A percentile compares a stretch with the other conserved stretches of the same genome.
Conservation (phyloP, 1,140 invertebrate species). For the Eumeta japonica region DNA sequence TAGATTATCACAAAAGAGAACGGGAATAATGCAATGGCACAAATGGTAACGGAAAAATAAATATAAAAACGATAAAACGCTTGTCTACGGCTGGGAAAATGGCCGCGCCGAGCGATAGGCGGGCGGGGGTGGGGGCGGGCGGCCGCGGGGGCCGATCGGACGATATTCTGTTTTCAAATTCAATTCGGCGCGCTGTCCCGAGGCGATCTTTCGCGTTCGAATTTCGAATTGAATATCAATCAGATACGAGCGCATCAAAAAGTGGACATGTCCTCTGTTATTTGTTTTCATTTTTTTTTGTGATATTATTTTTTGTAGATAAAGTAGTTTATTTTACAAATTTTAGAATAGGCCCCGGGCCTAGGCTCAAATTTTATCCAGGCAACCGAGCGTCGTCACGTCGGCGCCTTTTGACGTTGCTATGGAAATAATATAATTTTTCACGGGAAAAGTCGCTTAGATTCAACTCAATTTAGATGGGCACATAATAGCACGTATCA, state of each 20-base stretch:
- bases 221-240: conserved; percentile 54
- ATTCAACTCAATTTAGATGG: too few species aligned
- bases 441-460: too few species aligned
- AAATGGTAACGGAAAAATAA: conserved; percentile 47
- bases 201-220: conserved; percentile 46
- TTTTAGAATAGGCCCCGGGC: too few species aligned
- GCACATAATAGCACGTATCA: too few species aligned
- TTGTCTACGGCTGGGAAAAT: conserved; percentile 50
- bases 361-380: too few species aligned
- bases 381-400: too few species aligned
- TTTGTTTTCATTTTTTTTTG: too few species aligned
- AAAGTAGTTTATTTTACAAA: too few species aligned
- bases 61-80: conserved; percentile 55
- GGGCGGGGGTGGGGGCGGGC: conserved; percentile 10
- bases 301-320: too few species aligned
- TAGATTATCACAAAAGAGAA: conserved; percentile 19
- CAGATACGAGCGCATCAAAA: conserved; percentile 17
- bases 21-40: conserved; percentile 27
- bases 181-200: conserved; percentile 47
- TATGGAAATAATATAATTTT: too few species aligned
- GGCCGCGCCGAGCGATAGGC: conserved; percentile 33
- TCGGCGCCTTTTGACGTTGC: too few species aligned
- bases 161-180: conserved; percentile 50
- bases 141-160: conserved; percentile 12
- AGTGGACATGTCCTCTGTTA: conserved; percentile 19